phyloP scores from a whole-genome alignment of 2,797 vertebrate genomes.

The Sebastes glaucus region DNA sequence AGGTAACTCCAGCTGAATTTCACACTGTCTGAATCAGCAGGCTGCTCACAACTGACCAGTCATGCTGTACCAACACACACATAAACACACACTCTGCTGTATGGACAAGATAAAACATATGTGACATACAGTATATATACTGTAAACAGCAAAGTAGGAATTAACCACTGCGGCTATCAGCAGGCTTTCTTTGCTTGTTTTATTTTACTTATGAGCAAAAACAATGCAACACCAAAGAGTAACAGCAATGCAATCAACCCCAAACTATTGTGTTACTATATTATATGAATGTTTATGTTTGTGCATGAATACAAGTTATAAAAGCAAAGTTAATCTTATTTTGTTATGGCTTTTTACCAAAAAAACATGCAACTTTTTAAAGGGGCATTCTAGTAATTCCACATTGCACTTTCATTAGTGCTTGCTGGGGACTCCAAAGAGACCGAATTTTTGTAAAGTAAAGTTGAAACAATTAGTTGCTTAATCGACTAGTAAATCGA shows the following conservation, averaged over 20 bases:
- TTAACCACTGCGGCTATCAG: neutral
- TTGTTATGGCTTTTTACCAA: neutral
- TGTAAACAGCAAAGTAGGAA: neutral
- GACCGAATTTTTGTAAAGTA: neutral
- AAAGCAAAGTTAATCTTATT: neutral
- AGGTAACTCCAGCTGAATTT: conserved; percentile 31
- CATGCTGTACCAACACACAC: neutral
- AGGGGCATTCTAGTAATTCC: neutral
- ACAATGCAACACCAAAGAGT: neutral
- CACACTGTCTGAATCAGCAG: conserved; percentile 35
- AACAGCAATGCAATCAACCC: neutral
- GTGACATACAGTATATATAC: neutral
- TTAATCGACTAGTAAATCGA: neutral
- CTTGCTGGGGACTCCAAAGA: neutral
- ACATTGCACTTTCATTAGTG: neutral
- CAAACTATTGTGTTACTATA: neutral
- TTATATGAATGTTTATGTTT: neutral
- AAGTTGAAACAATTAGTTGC: neutral
- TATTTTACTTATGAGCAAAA: neutral
- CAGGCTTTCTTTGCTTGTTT: neutral
- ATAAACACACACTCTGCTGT: neutral
- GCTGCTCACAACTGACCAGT: conserved; percentile 10
- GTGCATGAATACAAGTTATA: neutral
- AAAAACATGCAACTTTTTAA: neutral
- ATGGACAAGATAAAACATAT: neutral